phyloP scores from a whole-genome alignment of 2,113 vertebrate species.

The Uria aalge region DNA sequence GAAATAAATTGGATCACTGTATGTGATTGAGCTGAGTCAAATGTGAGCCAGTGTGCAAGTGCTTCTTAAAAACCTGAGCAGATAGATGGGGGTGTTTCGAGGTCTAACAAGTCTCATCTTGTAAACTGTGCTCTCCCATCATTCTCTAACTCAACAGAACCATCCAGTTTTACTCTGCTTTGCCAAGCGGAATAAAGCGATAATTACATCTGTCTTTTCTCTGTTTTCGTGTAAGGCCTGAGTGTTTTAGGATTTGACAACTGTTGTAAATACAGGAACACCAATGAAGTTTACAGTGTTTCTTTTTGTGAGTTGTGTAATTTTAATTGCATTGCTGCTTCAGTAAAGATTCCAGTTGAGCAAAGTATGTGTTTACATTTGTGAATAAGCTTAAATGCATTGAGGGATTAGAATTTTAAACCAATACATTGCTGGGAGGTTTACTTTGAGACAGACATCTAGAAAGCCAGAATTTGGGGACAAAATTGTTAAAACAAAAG shows the following conservation, averaged over 20 bases:
- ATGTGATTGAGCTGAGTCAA: background rate
- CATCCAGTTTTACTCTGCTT: background rate
- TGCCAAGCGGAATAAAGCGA: background rate
- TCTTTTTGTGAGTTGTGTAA: background rate
- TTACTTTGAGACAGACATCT: background rate
- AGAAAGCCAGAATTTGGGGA: background rate
- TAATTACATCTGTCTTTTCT: background rate
- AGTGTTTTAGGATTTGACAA: background rate
- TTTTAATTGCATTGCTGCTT: background rate
- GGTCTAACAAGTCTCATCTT: background rate
- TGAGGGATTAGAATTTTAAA: background rate
- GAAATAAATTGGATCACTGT: background rate
- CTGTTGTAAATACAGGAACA: background rate
- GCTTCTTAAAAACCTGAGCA: background rate
- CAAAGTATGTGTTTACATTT: background rate
- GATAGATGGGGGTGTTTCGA: background rate
- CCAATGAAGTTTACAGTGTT: background rate
- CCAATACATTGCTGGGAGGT: background rate
- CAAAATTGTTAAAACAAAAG: background rate
- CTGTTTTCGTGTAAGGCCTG: background rate
- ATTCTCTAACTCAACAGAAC: background rate
- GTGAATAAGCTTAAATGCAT: background rate
- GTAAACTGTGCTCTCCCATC: background rate
- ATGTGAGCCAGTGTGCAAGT: background rate
- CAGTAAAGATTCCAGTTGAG: background rate